A percentile compares a stretch with the other conserved stretches of the same genome.
Conservation (phyloP, 2,113 vertebrate species). For the Trematomus loennbergii region DNA sequence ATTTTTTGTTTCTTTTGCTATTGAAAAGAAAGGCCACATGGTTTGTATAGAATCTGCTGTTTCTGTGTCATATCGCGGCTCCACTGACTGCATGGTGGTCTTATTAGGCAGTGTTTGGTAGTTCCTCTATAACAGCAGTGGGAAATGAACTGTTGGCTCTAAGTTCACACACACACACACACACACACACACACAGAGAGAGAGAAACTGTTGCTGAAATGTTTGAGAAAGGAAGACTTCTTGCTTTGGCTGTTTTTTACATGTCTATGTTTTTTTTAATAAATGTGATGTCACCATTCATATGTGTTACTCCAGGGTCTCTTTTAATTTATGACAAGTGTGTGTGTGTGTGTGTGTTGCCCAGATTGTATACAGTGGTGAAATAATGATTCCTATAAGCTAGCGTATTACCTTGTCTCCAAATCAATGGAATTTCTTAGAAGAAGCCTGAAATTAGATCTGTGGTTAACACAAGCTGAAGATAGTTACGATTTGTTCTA, state of each 20-base stretch:
- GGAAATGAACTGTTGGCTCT: conserved; percentile 25
- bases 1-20: conserved; percentile 30
- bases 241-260: conserved; percentile 49
- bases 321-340: conserved; percentile 17
- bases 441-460: no score
- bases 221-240: conserved; percentile 31
- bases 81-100: conserved; percentile 58
- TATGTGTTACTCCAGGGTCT: conserved; percentile 35
- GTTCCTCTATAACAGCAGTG: conserved; percentile 22
- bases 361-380: background rate
- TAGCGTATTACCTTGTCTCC: no score
- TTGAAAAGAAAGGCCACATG: conserved; percentile 9
- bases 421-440: no score
- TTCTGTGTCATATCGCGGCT: conserved; percentile 38
- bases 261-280: conserved; percentile 61
- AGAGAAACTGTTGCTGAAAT: conserved; percentile 30
- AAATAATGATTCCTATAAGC: no score
- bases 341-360: conserved; percentile 2
- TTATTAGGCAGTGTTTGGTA: conserved; percentile 15
- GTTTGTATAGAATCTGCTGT: conserved; percentile 30
- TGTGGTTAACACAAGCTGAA: no score
- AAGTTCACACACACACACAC: conserved; percentile 23
- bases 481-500: no score
- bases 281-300: conserved; percentile 71
- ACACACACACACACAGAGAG: conserved; percentile 23